Conservation (phyloP, 1,140 invertebrate species). For the Diploscapter pachys region DNA sequence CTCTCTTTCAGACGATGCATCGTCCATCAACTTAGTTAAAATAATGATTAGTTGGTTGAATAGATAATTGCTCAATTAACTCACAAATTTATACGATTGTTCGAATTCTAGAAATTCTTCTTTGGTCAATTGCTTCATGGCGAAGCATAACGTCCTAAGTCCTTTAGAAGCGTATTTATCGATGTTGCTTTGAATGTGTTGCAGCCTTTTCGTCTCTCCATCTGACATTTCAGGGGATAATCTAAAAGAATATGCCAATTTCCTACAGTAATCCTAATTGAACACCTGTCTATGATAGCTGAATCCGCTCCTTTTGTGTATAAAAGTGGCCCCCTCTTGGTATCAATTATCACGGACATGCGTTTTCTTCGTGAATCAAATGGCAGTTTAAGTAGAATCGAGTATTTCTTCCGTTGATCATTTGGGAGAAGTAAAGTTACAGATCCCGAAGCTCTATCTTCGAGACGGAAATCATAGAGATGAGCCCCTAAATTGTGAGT, state of each 20-base stretch:
- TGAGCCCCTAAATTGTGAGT: constrained; percentile 11
- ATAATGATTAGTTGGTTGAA: background rate
- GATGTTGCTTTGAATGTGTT: constrained; percentile 76
- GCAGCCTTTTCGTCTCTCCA: background rate
- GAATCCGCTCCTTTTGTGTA: constrained; percentile 85
- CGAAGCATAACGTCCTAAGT: constrained; percentile 78
- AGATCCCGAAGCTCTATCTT: constrained; percentile 62
- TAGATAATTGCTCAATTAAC: background rate
- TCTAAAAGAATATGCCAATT: constrained; percentile 57
- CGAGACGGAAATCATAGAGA: constrained; percentile 17
- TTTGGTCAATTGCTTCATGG: constrained; percentile 76
- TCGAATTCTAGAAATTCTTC: constrained; percentile 26
- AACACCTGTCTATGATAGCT: constrained; percentile 20
- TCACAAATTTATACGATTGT: constrained; percentile 23
- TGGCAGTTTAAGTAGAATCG: constrained; percentile 77
- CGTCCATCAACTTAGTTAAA: constrained; percentile 77
- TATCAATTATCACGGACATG: constrained; percentile 84
- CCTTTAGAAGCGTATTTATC: constrained; percentile 75
- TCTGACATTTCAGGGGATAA: constrained; percentile 6
- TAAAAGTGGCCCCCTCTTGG: constrained; percentile 69
- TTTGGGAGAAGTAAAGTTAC: constrained; percentile 91
- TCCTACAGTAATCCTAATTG: background rate
- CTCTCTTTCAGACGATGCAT: constrained; percentile 78
- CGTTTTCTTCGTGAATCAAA: constrained; percentile 91
- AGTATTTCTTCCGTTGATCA: constrained; percentile 76